These are phyloP conservation scores for Drosophila trapezifrons DNA, from an alignment of 1,140 invertebrate species.

Conservation along the genomic window DNA sequence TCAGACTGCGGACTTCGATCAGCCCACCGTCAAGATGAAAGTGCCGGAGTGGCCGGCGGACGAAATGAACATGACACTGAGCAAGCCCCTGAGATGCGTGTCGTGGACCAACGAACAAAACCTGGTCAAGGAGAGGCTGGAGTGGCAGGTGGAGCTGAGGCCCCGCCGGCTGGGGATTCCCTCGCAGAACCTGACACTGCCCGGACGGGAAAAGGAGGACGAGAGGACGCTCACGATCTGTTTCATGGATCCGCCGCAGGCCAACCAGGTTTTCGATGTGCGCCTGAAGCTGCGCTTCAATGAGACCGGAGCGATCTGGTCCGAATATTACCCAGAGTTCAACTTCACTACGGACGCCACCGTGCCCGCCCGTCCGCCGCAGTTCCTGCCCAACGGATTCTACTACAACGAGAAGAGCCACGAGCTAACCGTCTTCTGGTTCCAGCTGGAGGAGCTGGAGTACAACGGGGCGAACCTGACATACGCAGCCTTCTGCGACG, in stretches of 20 bases:
- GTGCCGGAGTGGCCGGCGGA: neutral
- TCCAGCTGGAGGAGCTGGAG: constrained; percentile 4
- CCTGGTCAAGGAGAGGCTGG: accelerated
- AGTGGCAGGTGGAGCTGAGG: constrained; percentile 1
- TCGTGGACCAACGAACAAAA: neutral
- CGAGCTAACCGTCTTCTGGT: constrained; percentile 41
- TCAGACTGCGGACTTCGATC: neutral
- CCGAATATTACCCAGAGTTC: neutral
- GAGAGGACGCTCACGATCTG: neutral
- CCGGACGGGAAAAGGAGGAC: neutral
- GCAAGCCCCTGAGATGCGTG: neutral
- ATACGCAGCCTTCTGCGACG: neutral
- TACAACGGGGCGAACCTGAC: constrained; percentile 30
- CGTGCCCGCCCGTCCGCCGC: constrained; percentile 8
- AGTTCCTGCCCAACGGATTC: constrained; percentile 17
- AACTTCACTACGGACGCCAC: neutral
- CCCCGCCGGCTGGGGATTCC: neutral
- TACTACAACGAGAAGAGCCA: neutral
- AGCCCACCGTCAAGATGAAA: neutral
- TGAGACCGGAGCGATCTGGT: neutral
- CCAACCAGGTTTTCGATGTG: constrained; percentile 8
- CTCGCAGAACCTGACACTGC: neutral
- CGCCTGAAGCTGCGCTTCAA: neutral
- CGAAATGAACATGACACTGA: accelerated
- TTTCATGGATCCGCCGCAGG: constrained; percentile 9